These are phyloP conservation scores for Crypturellus undulatus DNA, from an alignment of 2,113 vertebrate genomes.

Conservation along the genomic window DNA sequence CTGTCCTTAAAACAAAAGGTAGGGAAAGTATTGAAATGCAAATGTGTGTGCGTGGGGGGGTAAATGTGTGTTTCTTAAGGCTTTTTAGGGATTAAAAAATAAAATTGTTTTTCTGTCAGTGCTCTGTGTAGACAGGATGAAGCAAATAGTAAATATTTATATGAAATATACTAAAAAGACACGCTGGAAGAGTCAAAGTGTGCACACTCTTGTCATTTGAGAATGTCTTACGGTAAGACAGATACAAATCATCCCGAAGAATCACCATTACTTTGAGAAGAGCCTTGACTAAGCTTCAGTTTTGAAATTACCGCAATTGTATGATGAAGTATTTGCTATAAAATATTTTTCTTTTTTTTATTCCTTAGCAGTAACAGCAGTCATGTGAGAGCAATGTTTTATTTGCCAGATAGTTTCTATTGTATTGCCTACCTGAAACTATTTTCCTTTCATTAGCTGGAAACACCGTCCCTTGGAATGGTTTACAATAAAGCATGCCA, in stretches of 20 bases:
- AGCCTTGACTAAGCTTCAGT: not conserved
- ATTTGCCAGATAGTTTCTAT: not conserved
- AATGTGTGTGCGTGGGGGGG: fast-evolving
- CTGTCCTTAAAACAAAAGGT: slow-evolving; percentile 15
- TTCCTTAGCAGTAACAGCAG: not conserved
- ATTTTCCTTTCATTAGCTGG: not conserved
- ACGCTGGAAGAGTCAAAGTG: not conserved
- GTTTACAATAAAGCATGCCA: not conserved
- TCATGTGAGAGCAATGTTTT: not conserved
- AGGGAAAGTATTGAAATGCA: not conserved
- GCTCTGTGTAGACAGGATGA: not conserved
- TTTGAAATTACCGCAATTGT: not conserved
- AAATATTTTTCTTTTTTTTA: not conserved
- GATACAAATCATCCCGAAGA: not conserved
- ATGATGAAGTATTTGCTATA: not conserved
- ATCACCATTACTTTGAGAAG: not conserved
- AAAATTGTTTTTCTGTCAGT: fast-evolving
- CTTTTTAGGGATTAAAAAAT: not conserved
- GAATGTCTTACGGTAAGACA: not conserved
- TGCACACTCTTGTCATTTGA: not conserved
- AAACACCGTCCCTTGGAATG: not conserved
- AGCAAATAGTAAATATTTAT: not conserved
- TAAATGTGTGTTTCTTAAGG: not conserved
- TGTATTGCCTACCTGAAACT: not conserved
- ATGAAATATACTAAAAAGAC: not conserved